Percentiles rank a stretch among this genome's conserved stretches.
These are phyloP conservation scores for Motacilla alba DNA, from an alignment of 2,113 vertebrate genomes.

Conservation along the genomic window DNA sequence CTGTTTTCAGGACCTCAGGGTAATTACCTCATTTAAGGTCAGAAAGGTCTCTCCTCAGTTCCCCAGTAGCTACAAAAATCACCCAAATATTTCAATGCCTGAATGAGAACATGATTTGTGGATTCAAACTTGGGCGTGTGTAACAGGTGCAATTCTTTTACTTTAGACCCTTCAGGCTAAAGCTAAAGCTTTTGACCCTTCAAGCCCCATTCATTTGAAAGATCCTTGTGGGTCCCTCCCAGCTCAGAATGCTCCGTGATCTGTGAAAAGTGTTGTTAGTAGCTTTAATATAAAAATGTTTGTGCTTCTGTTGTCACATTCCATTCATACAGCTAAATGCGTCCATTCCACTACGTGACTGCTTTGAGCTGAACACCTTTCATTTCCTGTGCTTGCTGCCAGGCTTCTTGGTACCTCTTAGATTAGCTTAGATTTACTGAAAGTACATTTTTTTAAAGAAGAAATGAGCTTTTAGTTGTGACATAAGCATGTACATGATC, in stretches of 20 bases:
- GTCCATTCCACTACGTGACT: rapidly evolving
- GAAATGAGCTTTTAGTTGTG: neutral
- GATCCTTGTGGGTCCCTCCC: neutral
- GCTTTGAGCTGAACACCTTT: neutral
- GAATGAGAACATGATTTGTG: neutral
- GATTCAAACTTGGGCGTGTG: neutral
- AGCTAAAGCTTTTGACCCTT: no score
- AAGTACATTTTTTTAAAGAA: neutral
- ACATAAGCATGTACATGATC: neutral
- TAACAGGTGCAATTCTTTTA: neutral
- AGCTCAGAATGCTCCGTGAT: neutral
- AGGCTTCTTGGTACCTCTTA: neutral
- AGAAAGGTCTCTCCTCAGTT: neutral
- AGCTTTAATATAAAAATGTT: neutral
- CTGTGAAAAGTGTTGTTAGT: neutral
- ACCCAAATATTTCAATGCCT: neutral
- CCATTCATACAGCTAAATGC: neutral
- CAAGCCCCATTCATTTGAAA: neutral
- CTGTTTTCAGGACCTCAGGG: neutral
- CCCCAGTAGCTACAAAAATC: neutral
- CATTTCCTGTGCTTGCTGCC: neutral
- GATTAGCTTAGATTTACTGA: neutral
- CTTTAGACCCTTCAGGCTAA: neutral
- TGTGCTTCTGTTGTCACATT: neutral
- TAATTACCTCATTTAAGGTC: neutral